Evolutionary conservation across 2,113 vertebrate genomes (phyloP).

Genomic region (Mirza zaza): DNA sequence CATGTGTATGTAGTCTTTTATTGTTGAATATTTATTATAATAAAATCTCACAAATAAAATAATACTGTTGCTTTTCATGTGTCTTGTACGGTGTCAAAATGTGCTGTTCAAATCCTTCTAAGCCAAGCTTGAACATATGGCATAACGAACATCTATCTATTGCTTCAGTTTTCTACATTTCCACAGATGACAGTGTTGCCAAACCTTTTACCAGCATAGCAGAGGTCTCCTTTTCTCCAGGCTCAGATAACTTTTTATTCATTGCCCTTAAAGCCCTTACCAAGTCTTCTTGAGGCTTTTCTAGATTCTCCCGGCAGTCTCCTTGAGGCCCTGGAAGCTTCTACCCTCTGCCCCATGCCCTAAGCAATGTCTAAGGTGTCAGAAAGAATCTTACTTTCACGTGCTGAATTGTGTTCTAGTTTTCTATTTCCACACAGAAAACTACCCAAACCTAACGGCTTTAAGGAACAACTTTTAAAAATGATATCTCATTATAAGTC

Average conservation of each 20-base stretch:
- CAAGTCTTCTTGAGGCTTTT: neutral
- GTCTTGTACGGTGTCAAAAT: neutral
- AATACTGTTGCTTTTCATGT: neutral
- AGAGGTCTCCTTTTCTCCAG: neutral
- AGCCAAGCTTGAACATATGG: neutral
- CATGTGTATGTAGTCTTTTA: neutral
- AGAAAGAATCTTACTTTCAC: neutral
- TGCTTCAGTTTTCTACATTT: neutral
- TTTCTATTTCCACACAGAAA: neutral
- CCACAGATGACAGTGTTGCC: neutral
- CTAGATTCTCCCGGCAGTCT: neutral
- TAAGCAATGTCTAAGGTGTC: neutral
- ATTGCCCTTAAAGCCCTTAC: neutral
- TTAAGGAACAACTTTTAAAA: neutral
- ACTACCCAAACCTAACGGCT: neutral
- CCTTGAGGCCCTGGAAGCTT: fast-evolving
- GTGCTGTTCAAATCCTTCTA: neutral
- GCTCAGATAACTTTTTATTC: neutral
- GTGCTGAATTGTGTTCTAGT: neutral
- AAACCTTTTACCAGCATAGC: neutral
- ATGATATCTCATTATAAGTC: neutral
- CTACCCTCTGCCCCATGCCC: neutral
- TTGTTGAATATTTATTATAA: neutral
- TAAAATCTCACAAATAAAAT: neutral
- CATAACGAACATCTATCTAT: too few species aligned